Conservation (phyloP, 2,797 vertebrate species). For the Botia kubotai region DNA sequence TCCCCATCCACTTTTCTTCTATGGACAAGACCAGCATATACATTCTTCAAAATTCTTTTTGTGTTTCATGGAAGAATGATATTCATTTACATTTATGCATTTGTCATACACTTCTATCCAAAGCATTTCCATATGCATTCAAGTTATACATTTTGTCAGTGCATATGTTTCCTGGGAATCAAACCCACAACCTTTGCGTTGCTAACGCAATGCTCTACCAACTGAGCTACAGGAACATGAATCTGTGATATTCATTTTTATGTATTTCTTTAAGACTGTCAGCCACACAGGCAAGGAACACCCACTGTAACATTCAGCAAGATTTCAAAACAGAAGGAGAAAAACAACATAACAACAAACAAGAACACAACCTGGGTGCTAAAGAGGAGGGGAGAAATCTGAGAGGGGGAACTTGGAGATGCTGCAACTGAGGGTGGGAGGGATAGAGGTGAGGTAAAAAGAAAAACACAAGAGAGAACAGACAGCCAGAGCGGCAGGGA, state of each 20-base stretch:
- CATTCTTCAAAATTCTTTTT: neutral
- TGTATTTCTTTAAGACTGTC: neutral
- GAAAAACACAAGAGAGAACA: constrained; percentile 32
- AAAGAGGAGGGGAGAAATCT: constrained; percentile 26
- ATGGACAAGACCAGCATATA: neutral
- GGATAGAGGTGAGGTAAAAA: constrained; percentile 14
- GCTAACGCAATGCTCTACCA: too few relatives aligned
- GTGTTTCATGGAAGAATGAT: neutral
- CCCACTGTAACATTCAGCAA: constrained; percentile 37
- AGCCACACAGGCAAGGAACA: neutral
- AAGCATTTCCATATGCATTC: too few relatives aligned
- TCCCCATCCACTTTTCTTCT: neutral
- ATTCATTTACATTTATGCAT: neutral
- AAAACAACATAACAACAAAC: constrained; percentile 45
- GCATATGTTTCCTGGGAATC: too few relatives aligned
- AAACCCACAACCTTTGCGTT: too few relatives aligned
- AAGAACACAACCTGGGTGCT: constrained; percentile 39
- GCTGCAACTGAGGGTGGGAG: constrained; percentile 26
- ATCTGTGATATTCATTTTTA: neutral
- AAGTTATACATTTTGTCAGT: too few relatives aligned
- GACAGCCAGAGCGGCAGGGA: constrained; percentile 24
- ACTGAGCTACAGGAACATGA: too few relatives aligned
- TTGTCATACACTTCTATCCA: too few relatives aligned
- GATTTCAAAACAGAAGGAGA: constrained; percentile 25
- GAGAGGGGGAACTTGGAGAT: constrained; percentile 5